Percentiles rank a stretch among this genome's conserved stretches.
Conservation (phyloP, 1,140 invertebrate genomes). For the Galendromus occidentalis region DNA sequence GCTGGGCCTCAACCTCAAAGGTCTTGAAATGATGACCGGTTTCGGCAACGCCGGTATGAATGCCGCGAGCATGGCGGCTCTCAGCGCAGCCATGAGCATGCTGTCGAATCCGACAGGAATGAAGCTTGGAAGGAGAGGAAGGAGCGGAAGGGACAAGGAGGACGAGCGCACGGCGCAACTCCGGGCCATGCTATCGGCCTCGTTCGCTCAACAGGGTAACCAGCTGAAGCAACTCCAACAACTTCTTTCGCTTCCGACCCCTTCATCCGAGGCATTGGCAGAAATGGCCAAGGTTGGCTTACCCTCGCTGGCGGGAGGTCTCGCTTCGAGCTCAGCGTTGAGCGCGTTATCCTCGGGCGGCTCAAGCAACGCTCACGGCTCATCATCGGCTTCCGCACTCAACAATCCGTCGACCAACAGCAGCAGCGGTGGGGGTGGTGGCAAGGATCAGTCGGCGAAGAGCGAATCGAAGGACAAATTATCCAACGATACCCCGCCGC, state of each 20-base stretch:
- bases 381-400: background rate
- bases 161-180: constrained; percentile 5
- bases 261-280: constrained; percentile 5
- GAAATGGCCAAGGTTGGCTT: background rate
- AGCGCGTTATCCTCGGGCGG: too few species aligned
- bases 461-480: background rate
- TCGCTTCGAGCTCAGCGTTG: background rate
- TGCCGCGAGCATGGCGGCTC: background rate
- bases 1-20: background rate
- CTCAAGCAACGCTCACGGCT: too few species aligned
- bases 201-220: constrained; percentile 8
- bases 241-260: constrained; percentile 2
- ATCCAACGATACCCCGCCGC: background rate
- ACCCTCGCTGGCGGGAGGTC: background rate
- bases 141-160: background rate
- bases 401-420: background rate
- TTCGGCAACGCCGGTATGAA: background rate
- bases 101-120: background rate
- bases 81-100: background rate
- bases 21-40: background rate
- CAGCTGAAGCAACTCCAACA: constrained; percentile 2
- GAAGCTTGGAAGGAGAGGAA: constrained; percentile 9
- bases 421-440: background rate
- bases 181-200: background rate
- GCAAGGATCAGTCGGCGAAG: background rate